A percentile compares a stretch with the other conserved stretches of the same genome.
Evolutionary conservation across 2,113 vertebrate species (phyloP).

Genomic region (Petromus typicus): DNA sequence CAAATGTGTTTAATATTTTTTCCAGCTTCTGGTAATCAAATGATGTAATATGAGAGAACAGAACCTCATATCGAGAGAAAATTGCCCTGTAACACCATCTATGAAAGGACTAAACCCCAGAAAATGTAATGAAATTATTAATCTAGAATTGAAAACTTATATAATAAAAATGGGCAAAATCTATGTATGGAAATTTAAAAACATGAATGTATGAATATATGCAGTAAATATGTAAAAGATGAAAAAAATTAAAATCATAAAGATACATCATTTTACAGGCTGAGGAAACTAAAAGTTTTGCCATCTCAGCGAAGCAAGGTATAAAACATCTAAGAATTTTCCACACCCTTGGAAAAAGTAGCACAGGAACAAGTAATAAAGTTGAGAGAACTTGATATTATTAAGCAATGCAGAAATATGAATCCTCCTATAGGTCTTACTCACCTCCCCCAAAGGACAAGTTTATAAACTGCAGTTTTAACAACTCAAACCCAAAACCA

Average conservation of each 20-base stretch:
- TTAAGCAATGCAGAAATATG: not conserved
- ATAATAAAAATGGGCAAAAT: not conserved
- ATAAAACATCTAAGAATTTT: no score
- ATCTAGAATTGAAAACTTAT: not conserved
- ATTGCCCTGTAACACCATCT: not conserved
- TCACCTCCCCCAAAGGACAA: not conserved
- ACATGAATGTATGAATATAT: no score
- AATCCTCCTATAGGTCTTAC: not conserved
- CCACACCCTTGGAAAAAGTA: no score
- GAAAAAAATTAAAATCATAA: no score
- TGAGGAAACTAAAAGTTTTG: no score
- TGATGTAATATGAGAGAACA: not conserved
- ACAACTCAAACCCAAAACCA: not conserved
- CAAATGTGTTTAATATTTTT: not conserved
- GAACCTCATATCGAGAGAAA: not conserved
- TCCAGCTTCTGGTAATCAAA: not conserved
- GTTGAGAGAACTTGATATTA: not conserved
- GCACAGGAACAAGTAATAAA: no score
- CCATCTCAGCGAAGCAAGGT: no score
- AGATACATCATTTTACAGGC: no score
- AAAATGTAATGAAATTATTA: not conserved
- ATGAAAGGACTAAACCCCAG: not conserved
- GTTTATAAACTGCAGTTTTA: not conserved
- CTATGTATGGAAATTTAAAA: no score
- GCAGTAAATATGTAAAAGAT: no score